A percentile compares a stretch with the other conserved stretches of the same genome.
phyloP scores from a whole-genome alignment of 2,888 invertebrate species.

The Acanthosepion lycidas region DNA sequence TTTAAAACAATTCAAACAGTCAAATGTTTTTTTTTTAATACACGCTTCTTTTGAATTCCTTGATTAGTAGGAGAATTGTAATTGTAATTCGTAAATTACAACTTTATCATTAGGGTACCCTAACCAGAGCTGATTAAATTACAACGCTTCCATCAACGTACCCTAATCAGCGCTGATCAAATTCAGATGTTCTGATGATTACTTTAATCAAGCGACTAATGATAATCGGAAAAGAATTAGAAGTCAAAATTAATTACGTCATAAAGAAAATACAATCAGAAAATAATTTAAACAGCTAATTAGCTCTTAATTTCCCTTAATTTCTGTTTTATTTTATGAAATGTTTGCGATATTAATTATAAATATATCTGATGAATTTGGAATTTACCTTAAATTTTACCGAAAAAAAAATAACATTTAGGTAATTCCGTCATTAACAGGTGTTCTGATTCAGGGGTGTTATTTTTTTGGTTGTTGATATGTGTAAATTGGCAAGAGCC shows the following conservation, averaged over 20 bases:
- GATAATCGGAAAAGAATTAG: background rate
- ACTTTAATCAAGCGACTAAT: background rate
- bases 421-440: background rate
- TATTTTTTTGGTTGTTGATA: too few relatives aligned
- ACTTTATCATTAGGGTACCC: too few relatives aligned
- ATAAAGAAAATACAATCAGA: background rate
- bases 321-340: background rate
- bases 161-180: background rate
- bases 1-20: too few relatives aligned
- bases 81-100: too few relatives aligned
- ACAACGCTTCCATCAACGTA: background rate
- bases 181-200: background rate
- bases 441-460: background rate
- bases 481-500: too few relatives aligned
- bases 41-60: too few relatives aligned
- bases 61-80: too few relatives aligned
- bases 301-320: background rate
- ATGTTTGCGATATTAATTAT: background rate
- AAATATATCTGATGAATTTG: background rate
- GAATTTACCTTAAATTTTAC: background rate
- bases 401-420: background rate
- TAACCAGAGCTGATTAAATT: too few relatives aligned
- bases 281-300: background rate
- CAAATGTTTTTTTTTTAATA: too few relatives aligned
- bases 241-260: background rate